A percentile compares a stretch with the other conserved stretches of the same genome.
These are phyloP conservation scores for Rhynchonycteris naso DNA, from an alignment of 2,797 vertebrate species.

Conservation along the genomic window DNA sequence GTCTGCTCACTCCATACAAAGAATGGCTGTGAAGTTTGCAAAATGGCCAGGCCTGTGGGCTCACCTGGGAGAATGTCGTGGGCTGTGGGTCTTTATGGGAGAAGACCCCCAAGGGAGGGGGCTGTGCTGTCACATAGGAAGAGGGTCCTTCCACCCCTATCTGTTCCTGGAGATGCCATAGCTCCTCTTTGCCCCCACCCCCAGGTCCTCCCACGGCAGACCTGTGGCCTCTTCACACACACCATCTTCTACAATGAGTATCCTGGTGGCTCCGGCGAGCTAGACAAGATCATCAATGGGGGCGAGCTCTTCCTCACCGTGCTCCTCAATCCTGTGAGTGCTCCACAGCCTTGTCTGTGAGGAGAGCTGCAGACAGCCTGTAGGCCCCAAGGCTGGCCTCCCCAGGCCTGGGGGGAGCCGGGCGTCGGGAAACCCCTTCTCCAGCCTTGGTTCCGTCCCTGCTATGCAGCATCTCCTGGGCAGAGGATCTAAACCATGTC, in stretches of 20 bases:
- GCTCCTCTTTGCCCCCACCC: not conserved
- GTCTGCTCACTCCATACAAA: not conserved
- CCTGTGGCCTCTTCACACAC: conserved; percentile 98
- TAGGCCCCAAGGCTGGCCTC: not conserved
- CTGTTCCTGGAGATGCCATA: not conserved
- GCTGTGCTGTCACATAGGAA: not conserved
- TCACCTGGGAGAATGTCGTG: not conserved
- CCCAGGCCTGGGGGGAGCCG: not conserved
- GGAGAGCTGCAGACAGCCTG: not conserved
- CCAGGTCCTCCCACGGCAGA: conserved; percentile 97
- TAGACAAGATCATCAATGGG: conserved; percentile 98
- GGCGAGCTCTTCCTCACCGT: conserved; percentile 98
- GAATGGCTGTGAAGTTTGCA: not conserved
- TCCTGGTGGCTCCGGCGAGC: conserved; percentile 95
- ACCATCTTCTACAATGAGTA: conserved; percentile 99
- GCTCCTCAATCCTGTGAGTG: conserved; percentile 96
- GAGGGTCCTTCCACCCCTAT: not conserved
- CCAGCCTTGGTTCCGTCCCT: not conserved
- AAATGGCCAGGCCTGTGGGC: not conserved
- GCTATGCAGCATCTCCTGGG: not conserved
- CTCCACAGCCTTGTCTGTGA: not conserved
- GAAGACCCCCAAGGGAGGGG: not conserved
- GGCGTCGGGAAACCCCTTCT: not conserved
- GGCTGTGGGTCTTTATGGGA: not conserved
- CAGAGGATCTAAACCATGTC: not conserved